A percentile compares a stretch with the other conserved stretches of the same genome.
phyloP scores from a whole-genome alignment of 2,888 invertebrate species.

The Morinoia aosen region DNA sequence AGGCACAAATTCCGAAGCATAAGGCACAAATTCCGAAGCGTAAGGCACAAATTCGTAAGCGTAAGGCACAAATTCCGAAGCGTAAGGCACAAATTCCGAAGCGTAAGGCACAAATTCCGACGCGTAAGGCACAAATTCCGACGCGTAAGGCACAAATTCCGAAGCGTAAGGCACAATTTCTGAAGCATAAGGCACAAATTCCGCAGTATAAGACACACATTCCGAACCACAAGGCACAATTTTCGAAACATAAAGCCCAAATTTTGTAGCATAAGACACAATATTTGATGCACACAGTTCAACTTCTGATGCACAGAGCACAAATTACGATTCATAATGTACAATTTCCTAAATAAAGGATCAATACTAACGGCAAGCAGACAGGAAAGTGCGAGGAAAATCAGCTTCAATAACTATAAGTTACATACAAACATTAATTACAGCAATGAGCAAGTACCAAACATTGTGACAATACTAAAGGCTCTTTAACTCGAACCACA shows the following conservation, averaged over 20 bases:
- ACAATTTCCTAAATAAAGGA: neutral
- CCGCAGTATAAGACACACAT: neutral
- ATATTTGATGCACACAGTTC: neutral
- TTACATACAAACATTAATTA: neutral
- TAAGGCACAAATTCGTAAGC: too few relatives aligned
- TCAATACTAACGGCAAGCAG: neutral
- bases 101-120: neutral
- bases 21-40: too few relatives aligned
- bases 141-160: neutral
- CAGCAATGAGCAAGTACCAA: neutral
- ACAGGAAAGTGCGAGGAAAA: neutral
- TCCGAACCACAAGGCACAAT: neutral
- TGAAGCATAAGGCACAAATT: neutral
- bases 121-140: neutral
- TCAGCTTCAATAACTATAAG: neutral
- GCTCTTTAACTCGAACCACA: neutral
- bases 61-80: too few relatives aligned
- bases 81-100: too few relatives aligned
- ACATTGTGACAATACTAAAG: neutral
- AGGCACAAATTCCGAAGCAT: too few relatives aligned
- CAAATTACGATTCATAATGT: neutral
- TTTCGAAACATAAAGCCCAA: neutral
- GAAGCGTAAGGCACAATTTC: neutral
- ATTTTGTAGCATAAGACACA: neutral
- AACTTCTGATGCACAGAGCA: neutral